Conservation (phyloP, 1,140 invertebrate species). For the Brachionus koreanus region DNA sequence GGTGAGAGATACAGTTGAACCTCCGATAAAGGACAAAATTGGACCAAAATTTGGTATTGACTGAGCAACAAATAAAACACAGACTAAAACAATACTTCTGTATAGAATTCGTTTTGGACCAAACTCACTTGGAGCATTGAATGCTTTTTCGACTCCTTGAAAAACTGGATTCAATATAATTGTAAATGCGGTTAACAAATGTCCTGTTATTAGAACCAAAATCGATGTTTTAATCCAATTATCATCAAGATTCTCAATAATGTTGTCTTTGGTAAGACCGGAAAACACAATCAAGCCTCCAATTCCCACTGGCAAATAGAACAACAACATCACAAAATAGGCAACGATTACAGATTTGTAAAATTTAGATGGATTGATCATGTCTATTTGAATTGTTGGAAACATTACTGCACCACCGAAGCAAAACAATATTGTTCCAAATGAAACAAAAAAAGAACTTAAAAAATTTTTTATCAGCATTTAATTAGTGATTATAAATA, state of each 20-base stretch:
- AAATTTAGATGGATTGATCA: conserved; percentile 57
- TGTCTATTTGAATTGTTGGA: conserved; percentile 60
- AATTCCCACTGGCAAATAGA: conserved; percentile 53
- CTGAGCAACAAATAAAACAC: conserved; percentile 73
- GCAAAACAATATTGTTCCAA: conserved; percentile 60
- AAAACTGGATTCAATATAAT: conserved; percentile 60
- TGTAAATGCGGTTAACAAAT: conserved; percentile 56
- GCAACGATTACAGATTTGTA: conserved; percentile 54
- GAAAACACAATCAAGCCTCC: conserved; percentile 51
- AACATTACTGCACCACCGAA: conserved; percentile 59
- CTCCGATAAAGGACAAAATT: conserved; percentile 80
- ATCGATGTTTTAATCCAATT: conserved; percentile 50
- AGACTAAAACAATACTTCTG: conserved; percentile 67
- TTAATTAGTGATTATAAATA: too few species aligned
- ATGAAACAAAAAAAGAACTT: conserved; percentile 48
- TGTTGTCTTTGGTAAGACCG: conserved; percentile 48
- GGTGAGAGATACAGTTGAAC: conserved; percentile 74
- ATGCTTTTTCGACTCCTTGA: conserved; percentile 50
- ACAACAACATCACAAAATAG: conserved; percentile 53
- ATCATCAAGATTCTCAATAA: conserved; percentile 49
- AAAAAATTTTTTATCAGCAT: conserved; percentile 60
- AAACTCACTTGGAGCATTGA: conserved; percentile 63
- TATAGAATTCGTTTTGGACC: conserved; percentile 70
- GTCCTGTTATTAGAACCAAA: conserved; percentile 54
- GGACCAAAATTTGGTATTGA: conserved; percentile 78